Evolutionary conservation across 2,797 vertebrate genomes (phyloP).

Genomic region (Luscinia megarhynchos): DNA sequence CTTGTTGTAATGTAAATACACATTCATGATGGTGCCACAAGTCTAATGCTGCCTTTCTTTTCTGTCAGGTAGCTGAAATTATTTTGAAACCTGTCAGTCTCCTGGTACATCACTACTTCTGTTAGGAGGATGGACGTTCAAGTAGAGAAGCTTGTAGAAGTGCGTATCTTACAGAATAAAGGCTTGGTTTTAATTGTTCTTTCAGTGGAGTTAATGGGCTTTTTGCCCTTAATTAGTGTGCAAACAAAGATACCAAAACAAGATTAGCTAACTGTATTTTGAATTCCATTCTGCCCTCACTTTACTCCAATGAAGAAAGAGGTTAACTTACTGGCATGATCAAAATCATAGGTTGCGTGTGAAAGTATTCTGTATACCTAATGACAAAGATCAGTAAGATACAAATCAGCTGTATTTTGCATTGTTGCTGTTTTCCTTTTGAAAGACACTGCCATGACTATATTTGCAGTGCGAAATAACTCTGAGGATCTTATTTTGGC

Average conservation of each 20-base stretch:
- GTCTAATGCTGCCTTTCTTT: not conserved
- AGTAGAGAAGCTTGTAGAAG: not conserved
- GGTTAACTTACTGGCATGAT: not conserved
- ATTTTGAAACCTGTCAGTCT: not conserved
- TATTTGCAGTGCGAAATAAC: not conserved
- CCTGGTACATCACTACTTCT: not conserved
- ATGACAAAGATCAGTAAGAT: not conserved
- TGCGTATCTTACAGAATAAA: not conserved
- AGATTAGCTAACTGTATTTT: not conserved
- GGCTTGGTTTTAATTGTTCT: not conserved
- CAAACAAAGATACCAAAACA: not conserved
- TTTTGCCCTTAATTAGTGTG: not conserved
- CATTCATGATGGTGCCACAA: not conserved
- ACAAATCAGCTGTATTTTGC: not conserved
- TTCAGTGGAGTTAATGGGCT: not conserved
- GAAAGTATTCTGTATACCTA: not conserved
- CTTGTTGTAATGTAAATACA: not conserved
- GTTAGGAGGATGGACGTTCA: not conserved
- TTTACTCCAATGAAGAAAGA: not conserved
- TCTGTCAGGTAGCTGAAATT: not conserved
- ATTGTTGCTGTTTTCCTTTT: not conserved
- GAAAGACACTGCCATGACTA: not conserved
- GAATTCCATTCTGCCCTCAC: not conserved
- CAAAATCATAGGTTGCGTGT: not conserved
- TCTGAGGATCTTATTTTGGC: not conserved